Evolutionary conservation across 2,888 invertebrate genomes (phyloP).

Genomic region (Hydrotaea cyrtoneurina): DNA sequence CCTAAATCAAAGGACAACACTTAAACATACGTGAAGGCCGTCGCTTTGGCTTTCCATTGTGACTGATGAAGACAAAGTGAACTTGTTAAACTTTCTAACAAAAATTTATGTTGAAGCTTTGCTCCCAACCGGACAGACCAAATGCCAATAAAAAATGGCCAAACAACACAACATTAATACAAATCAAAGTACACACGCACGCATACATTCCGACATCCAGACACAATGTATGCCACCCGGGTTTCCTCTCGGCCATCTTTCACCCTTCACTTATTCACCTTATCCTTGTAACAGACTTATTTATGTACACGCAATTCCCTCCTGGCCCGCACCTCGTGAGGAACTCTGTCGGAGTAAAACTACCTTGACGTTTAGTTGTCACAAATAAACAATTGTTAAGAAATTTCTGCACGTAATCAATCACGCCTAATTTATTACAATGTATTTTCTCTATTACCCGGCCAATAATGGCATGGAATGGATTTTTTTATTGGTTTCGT

Average conservation of each 20-base stretch:
- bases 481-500: constrained; percentile 21
- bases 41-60: constrained; percentile 45
- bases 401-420: constrained; percentile 45
- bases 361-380: constrained; percentile 33
- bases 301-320: constrained; percentile 10
- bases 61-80: constrained; percentile 58
- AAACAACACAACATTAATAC: constrained; percentile 35
- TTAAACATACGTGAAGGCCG: not conserved
- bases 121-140: not conserved
- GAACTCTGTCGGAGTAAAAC: not conserved
- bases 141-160: constrained; percentile 17
- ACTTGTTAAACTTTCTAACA: constrained; percentile 44
- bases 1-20: constrained; percentile 50
- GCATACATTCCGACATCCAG: not conserved
- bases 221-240: not conserved
- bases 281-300: not conserved
- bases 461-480: constrained; percentile 2
- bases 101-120: constrained; percentile 39
- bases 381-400: constrained; percentile 36
- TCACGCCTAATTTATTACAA: constrained; percentile 42
- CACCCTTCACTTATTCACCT: not conserved
- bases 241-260: no score
- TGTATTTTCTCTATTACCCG: constrained; percentile 27
- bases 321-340: not conserved
- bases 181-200: constrained; percentile 30